Base-by-base conservation (phyloP, 2,797 vertebrate species). In the Smutsia temminckii region DNA sequence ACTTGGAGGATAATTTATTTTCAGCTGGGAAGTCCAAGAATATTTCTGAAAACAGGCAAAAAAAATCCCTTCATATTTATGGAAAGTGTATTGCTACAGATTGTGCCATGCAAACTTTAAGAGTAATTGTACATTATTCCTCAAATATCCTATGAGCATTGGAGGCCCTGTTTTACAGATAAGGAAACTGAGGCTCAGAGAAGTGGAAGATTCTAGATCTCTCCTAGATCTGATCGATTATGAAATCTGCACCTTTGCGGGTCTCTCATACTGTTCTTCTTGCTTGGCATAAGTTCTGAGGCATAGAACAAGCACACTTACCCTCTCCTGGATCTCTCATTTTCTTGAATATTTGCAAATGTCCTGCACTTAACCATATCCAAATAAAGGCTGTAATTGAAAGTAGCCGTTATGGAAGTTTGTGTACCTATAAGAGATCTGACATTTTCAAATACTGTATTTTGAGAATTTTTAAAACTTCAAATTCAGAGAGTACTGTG, bases 1-100 rank as follows among this genome's bases (percentile, higher is more conserved):
- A 93, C 77, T 89, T 94, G 71, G 25, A 89, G 32, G 74, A 63
- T 85, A 78, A 88, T 90, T 94, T 83, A 9, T 86, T 91, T 95
- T 92, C 81, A 94, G 25, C 25, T 89, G 63, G 63, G 55, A 61
- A 85, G 84, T 78, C 69, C 46, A 49, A 92, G 53, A 21, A 74
- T 93, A 85, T 57, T 95, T 71, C 40, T 57, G 53, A 81, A 91
- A 94, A 94, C 46, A 91, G 34, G 40, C 74, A 88, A 63, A 57
- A 8, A 79, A 55, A 49, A 37, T 46, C 16, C 27, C 12, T 2
- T 85, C 34, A n/a, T 63, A 75, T 34, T 94, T 49, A 53, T 55
- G 20, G 46, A 68, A 91, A 29, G 37, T 34, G 13, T 64, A 66
- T 17, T 68, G n/a, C 57, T 91, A 25, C 2, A 72, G 51, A 64